phyloP scores from a whole-genome alignment of 1,140 invertebrate species.

The Ruditapes philippinarum region DNA sequence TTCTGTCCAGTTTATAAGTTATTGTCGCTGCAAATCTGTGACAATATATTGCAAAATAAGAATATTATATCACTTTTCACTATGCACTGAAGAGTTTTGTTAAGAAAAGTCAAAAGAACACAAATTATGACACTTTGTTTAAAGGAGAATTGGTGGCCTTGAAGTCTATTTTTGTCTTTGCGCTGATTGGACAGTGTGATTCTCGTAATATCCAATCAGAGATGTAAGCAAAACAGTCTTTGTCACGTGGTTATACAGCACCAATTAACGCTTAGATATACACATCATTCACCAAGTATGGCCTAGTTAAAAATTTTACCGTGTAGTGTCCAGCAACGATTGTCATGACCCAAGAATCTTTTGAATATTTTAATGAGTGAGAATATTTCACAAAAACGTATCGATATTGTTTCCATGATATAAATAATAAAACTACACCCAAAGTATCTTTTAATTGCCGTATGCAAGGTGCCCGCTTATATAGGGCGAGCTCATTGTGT shows the following conservation, averaged over 20 bases:
- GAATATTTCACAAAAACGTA: too few species aligned
- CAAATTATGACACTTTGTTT: slow-evolving; percentile 21
- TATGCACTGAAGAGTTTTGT: slow-evolving; percentile 1
- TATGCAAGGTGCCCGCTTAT: slow-evolving; percentile 2
- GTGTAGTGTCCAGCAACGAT: not conserved
- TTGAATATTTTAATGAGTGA: too few species aligned
- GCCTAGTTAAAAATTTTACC: not conserved
- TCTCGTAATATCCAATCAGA: slow-evolving; percentile 33
- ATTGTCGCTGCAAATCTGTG: not conserved
- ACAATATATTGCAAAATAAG: slow-evolving; percentile 12
- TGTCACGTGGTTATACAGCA: slow-evolving; percentile 51
- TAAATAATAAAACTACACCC: not conserved
- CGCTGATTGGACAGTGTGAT: not conserved
- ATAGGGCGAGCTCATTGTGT: slow-evolving; percentile 61
- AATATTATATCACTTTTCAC: not conserved
- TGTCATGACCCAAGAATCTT: too few species aligned
- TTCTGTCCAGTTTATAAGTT: not conserved
- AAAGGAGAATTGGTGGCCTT: slow-evolving; percentile 49
- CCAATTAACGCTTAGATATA: slow-evolving; percentile 38
- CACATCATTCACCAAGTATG: slow-evolving; percentile 61
- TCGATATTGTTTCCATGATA: not conserved
- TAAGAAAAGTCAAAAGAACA: not conserved
- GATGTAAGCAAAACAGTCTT: not conserved
- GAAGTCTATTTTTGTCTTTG: not conserved
- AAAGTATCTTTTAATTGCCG: not conserved